Conservation (phyloP, 1,140 invertebrate genomes). For the Drosophila erecta region DNA sequence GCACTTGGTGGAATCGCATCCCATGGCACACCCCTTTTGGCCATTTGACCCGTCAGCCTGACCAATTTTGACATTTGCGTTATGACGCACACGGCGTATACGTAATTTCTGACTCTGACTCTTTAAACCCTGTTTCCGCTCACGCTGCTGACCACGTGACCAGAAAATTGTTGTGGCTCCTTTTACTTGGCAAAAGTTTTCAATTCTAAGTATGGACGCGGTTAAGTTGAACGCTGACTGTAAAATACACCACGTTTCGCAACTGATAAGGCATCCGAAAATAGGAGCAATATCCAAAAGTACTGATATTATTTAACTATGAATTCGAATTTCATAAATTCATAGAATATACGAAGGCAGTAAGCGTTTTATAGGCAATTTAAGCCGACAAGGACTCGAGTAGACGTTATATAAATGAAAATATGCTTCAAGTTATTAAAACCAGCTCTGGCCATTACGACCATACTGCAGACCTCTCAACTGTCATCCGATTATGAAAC, state of each 20-base stretch:
- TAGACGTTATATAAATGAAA: constrained; percentile 6
- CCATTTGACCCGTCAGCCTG: constrained; percentile 1
- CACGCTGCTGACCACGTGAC: constrained; percentile 36
- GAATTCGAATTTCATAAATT: not conserved
- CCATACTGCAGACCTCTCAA: constrained; percentile 1
- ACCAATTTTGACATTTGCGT: constrained; percentile 52
- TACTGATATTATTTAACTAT: no score
- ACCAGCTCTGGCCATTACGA: not conserved
- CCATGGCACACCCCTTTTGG: constrained; percentile 3
- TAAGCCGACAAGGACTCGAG: not conserved
- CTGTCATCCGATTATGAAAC: constrained; percentile 36
- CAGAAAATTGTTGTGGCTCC: constrained; percentile 24
- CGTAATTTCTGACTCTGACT: constrained; percentile 62
- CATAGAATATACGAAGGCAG: not conserved
- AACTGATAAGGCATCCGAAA: not conserved
- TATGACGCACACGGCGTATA: constrained; percentile 62
- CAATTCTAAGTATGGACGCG: constrained; percentile 25
- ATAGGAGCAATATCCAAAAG: not conserved
- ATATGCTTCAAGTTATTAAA: not conserved
- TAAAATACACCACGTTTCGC: constrained; percentile 7
- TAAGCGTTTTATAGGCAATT: no score
- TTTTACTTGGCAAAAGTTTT: constrained; percentile 38
- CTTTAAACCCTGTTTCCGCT: constrained; percentile 20
- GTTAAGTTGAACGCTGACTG: constrained; percentile 1
- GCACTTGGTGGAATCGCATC: not conserved